Evolutionary conservation across 2,888 invertebrate genomes (phyloP).

Genomic region (Pollenia griseotomentosa): DNA sequence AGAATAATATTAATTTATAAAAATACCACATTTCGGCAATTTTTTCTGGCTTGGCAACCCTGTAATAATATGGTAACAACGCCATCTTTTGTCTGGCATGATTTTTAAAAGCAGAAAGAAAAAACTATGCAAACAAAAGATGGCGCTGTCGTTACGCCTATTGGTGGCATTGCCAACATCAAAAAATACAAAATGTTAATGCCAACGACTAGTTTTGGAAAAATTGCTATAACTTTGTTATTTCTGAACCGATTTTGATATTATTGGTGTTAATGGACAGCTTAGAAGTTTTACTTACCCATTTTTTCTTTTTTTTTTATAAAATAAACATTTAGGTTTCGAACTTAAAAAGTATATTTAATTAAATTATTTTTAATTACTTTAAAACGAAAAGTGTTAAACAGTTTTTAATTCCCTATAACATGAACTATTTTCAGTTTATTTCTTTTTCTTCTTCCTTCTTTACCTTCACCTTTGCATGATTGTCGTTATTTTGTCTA

Average conservation of each 20-base stretch:
- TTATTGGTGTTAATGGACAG: background rate
- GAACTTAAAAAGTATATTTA: too few species aligned
- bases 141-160: background rate
- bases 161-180: background rate
- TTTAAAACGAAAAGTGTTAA: background rate
- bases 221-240: background rate
- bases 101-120: background rate
- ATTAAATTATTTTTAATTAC: too few species aligned
- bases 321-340: background rate
- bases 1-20: background rate
- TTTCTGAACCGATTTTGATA: background rate
- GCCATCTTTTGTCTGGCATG: background rate
- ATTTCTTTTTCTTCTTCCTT: constrained; percentile 24
- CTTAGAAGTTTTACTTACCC: background rate
- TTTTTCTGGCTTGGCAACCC: background rate
- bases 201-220: background rate
- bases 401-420: background rate
- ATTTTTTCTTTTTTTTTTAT: background rate
- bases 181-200: background rate
- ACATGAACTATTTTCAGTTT: background rate
- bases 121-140: background rate
- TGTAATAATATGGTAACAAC: background rate
- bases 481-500: constrained; percentile 56
- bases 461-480: constrained; percentile 34
- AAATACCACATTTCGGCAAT: background rate